Conservation (phyloP, 2,888 invertebrate species). For the Synanthedon tipuliformis region DNA sequence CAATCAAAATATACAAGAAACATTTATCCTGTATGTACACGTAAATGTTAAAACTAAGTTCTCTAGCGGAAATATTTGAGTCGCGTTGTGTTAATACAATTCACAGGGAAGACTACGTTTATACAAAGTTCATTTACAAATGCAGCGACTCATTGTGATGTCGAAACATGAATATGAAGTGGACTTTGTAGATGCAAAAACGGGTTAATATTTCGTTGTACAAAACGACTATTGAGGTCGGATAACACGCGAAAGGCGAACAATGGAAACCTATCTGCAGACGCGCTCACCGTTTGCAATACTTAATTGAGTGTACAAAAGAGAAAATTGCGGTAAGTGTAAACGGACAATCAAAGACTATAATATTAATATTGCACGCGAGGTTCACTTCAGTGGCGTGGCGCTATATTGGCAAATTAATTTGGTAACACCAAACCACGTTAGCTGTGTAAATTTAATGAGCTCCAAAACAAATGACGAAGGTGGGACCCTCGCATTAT, state of each 20-base stretch:
- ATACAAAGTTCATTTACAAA: neutral
- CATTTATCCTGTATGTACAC: too few relatives aligned
- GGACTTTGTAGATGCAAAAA: slow-evolving; percentile 22
- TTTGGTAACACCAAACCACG: slow-evolving; percentile 20
- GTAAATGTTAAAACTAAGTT: too few relatives aligned
- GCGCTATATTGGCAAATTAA: neutral
- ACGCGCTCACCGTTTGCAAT: neutral
- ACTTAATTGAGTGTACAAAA: neutral
- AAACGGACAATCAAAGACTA: neutral
- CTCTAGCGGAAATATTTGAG: too few relatives aligned
- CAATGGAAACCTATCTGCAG: neutral
- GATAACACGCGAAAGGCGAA: neutral
- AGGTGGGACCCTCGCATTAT: slow-evolving; percentile 56
- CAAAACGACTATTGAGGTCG: neutral
- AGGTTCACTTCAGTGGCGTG: neutral
- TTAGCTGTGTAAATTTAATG: slow-evolving; percentile 62
- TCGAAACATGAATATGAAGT: slow-evolving; percentile 16
- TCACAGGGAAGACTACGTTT: neutral
- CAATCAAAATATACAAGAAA: too few relatives aligned
- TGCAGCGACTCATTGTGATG: neutral
- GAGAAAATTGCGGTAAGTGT: neutral
- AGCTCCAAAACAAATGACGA: slow-evolving; percentile 59
- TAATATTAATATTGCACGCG: neutral
- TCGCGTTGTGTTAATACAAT: too few relatives aligned
- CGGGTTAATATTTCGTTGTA: slow-evolving; percentile 23